These are phyloP conservation scores for Ictalurus punctatus DNA, from an alignment of 2,113 vertebrate species.

Conservation along the genomic window DNA sequence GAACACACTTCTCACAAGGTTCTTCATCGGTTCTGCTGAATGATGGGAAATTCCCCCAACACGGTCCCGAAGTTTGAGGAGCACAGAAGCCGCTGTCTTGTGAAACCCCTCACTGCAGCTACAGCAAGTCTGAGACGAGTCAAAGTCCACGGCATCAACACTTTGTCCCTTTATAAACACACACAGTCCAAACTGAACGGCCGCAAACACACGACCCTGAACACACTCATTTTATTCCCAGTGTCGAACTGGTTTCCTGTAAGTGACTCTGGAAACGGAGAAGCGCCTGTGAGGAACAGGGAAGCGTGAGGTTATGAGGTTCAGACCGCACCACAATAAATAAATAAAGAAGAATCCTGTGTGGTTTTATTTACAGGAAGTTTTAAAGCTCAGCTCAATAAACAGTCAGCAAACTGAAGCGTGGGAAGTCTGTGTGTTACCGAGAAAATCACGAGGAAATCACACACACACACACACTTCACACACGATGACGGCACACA, in stretches of 20 bases:
- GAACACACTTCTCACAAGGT: not conserved
- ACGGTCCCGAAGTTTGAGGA: constrained; percentile 18
- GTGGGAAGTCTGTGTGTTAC: too few relatives aligned
- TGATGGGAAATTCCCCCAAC: constrained; percentile 22
- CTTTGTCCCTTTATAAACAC: not conserved
- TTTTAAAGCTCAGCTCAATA: not conserved
- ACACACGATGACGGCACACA: not conserved
- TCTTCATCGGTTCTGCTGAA: not conserved
- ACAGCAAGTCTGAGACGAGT: not conserved
- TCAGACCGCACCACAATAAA: not conserved
- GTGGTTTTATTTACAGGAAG: not conserved
- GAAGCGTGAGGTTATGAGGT: not conserved
- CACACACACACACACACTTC: not conserved
- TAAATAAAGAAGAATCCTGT: not conserved
- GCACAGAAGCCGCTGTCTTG: constrained; percentile 21
- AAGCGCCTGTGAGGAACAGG: not conserved
- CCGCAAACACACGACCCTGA: not conserved
- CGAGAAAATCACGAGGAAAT: too few relatives aligned
- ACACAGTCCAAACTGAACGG: not conserved
- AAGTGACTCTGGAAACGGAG: not conserved
- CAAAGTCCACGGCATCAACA: not conserved
- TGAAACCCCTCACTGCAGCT: not conserved
- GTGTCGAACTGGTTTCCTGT: not conserved
- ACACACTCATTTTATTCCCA: not conserved
- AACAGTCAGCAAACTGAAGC: not conserved